Percentiles rank a stretch among this genome's conserved stretches.
Evolutionary conservation across 1,140 invertebrate genomes (phyloP).

Genomic region (Himalopsyche phryganea): DNA sequence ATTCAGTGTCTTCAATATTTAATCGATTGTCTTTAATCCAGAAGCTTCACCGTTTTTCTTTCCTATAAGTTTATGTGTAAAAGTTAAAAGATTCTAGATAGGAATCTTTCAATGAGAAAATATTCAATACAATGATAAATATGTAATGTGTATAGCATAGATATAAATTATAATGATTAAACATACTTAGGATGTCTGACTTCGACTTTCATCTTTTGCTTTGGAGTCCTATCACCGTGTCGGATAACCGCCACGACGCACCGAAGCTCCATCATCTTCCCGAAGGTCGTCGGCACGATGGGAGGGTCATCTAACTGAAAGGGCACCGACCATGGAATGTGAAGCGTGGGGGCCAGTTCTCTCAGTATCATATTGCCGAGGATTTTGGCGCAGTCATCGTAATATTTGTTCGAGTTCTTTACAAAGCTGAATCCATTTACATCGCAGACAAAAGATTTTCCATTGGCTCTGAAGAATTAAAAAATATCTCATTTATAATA

Average conservation of each 20-base stretch:
- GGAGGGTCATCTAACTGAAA: conserved; percentile 98
- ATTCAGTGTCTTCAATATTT: too few species aligned
- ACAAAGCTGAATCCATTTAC: conserved; percentile 99
- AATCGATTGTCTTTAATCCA: too few species aligned
- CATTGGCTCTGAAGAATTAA: conserved; percentile 78
- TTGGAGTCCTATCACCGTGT: conserved; percentile 97
- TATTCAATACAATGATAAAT: too few species aligned
- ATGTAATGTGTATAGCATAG: too few species aligned
- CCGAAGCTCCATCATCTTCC: conserved; percentile 99
- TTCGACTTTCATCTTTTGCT: conserved; percentile 99
- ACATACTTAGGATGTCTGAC: conserved; percentile 94
- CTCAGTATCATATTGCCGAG: conserved; percentile 89
- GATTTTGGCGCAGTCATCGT: conserved; percentile 99
- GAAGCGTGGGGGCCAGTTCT: conserved; percentile 88
- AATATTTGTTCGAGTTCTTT: conserved; percentile 99
- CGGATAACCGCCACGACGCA: conserved; percentile 98
- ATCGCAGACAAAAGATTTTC: conserved; percentile 98
- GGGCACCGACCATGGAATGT: conserved; percentile 95
- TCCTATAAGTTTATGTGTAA: too few species aligned
- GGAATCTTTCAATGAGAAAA: too few species aligned
- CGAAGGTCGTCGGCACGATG: conserved; percentile 97
- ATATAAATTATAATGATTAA: too few species aligned
- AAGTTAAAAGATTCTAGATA: too few species aligned
- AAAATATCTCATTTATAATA: background rate
- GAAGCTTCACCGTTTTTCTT: too few species aligned